Percentiles rank a stretch among this genome's conserved stretches.
These are phyloP conservation scores for Trachurus trachurus DNA, from an alignment of 2,797 vertebrate genomes.

Conservation along the genomic window DNA sequence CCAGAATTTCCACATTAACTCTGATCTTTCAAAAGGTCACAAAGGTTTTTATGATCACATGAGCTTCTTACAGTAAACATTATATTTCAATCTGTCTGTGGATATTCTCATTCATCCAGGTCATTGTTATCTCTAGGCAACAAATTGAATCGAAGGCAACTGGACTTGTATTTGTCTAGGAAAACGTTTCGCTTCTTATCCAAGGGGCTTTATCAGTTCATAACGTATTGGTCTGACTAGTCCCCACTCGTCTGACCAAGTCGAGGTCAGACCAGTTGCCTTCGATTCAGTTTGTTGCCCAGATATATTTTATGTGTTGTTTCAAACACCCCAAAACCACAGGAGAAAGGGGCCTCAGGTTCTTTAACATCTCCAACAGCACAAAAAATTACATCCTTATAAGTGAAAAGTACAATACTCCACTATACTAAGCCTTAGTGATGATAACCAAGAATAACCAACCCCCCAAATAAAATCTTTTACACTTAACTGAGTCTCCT, in stretches of 20 bases:
- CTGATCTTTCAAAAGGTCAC: background rate
- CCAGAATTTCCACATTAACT: background rate
- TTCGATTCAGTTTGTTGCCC: too few species aligned
- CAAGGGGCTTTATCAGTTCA: too few species aligned
- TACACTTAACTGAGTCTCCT: background rate
- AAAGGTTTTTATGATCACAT: background rate
- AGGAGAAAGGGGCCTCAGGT: too few species aligned
- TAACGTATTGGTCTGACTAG: too few species aligned
- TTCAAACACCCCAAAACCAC: too few species aligned
- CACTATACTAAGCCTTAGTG: background rate
- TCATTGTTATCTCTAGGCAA: background rate
- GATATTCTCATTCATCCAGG: background rate
- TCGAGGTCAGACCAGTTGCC: too few species aligned
- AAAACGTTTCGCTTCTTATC: too few species aligned
- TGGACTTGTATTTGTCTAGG: too few species aligned
- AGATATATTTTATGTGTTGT: too few species aligned
- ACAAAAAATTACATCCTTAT: background rate
- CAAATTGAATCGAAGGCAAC: too few species aligned
- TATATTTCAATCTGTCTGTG: background rate
- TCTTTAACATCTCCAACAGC: background rate
- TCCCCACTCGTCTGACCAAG: too few species aligned
- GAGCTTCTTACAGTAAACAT: background rate
- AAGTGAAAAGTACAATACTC: background rate
- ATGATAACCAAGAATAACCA: background rate
- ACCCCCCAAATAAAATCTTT: background rate